These are phyloP conservation scores for Heloderma charlesbogerti DNA, from an alignment of 2,113 vertebrate genomes.

Conservation along the genomic window DNA sequence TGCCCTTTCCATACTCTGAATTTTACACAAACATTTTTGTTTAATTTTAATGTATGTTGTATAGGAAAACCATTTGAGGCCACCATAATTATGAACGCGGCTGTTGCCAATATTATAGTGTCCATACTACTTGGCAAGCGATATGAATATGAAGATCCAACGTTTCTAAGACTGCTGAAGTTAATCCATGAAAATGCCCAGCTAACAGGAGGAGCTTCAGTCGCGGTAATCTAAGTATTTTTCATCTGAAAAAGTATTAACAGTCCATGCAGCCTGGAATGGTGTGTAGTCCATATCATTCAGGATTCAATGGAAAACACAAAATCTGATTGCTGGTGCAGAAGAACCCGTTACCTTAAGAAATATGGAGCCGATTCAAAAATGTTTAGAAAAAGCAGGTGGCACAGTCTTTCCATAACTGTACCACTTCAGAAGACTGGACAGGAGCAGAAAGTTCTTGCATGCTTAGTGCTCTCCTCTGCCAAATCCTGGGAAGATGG, in stretches of 20 bases:
- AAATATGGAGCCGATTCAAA: too few relatives aligned
- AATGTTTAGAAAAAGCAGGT: too few relatives aligned
- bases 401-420: too few relatives aligned
- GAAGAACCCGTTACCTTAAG: neutral
- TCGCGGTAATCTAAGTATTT: constrained; percentile 58
- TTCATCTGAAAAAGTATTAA: too few relatives aligned
- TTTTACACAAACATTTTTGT: neutral
- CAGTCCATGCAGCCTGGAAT: neutral
- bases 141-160: constrained; percentile 61
- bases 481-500: too few relatives aligned
- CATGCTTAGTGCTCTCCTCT: too few relatives aligned
- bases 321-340: neutral
- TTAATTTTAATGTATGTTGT: neutral
- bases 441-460: too few relatives aligned
- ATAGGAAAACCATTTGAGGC: constrained; percentile 64
- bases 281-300: neutral
- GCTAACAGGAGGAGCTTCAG: constrained; percentile 31
- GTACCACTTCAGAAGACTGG: too few relatives aligned
- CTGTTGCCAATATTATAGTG: constrained; percentile 61
- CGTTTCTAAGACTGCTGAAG: constrained; percentile 58
- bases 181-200: constrained; percentile 55
- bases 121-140: constrained; percentile 65
- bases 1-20: neutral
- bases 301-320: neutral
- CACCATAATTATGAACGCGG: constrained; percentile 46